A percentile compares a stretch with the other conserved stretches of the same genome.
Conservation (phyloP, 2,113 vertebrate genomes). For the Cygnus atratus region DNA sequence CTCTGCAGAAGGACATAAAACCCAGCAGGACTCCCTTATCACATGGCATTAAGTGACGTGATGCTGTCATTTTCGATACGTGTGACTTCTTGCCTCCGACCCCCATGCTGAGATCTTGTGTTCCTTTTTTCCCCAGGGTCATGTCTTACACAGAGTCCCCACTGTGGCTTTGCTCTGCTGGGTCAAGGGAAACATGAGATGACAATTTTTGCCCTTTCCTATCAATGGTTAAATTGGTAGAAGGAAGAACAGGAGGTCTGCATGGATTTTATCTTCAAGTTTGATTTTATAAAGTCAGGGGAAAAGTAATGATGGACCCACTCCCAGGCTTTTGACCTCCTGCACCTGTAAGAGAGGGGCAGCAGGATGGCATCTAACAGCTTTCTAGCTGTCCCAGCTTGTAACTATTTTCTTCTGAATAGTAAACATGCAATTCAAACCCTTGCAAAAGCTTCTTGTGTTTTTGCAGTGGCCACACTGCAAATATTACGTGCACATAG, state of each 20-base stretch:
- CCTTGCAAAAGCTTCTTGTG: neutral
- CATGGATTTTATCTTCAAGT: conserved; percentile 24
- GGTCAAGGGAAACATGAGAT: conserved; percentile 76
- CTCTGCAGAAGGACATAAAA: neutral
- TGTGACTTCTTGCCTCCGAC: conserved; percentile 62
- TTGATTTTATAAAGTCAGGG: neutral
- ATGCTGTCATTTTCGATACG: conserved; percentile 7
- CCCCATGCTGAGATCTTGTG: conserved; percentile 73
- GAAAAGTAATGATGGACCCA: neutral
- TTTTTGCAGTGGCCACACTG: neutral
- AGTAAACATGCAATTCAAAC: neutral
- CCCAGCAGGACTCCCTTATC: conserved; percentile 21
- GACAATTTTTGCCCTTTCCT: conserved; percentile 48
- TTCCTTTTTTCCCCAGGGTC: conserved; percentile 70
- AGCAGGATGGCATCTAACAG: neutral
- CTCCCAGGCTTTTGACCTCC: neutral
- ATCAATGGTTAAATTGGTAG: conserved; percentile 39
- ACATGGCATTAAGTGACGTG: conserved; percentile 8
- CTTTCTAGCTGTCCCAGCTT: conserved; percentile 46
- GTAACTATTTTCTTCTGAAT: conserved; percentile 24
- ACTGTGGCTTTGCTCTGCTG: conserved; percentile 78
- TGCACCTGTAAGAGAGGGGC: conserved; percentile 35
- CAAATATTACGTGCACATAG: neutral
- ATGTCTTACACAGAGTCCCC: conserved; percentile 79
- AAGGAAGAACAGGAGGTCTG: neutral